Base-by-base conservation (phyloP, 1,140 invertebrate genomes). In the Chironomus tepperi region DNA sequence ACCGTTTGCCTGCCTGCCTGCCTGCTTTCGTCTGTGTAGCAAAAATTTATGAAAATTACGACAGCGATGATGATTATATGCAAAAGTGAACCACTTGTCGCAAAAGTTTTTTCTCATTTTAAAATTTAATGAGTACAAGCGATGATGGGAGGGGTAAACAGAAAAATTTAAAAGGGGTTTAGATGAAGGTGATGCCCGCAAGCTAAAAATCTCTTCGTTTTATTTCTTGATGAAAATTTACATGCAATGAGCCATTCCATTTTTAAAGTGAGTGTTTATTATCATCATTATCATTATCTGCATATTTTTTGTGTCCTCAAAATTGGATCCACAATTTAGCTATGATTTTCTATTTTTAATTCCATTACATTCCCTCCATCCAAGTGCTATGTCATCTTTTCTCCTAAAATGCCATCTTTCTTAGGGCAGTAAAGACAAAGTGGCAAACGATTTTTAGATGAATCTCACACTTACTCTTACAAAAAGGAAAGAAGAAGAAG, bases 81-180 rank as follows among this genome's bases (percentile, higher is more conserved):
- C 9, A 9, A 70, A 70, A 16, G 16, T 70, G 18, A 8, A 70
- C 65, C 65, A 70, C 65, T 70, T 70, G 65, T 70, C 16, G 65
- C 47, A 57, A 16, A 16, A 70, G 65, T 18, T 70, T 16, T 18
- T 70, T 19, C 16, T 21, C 65, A 70, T 70, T 21, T 70, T 18
- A 70, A 70, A 70, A 21, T 19, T 70, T 57, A 57, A 57, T 70
- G 65, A 70, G 18, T 21, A n/a, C 12, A 19, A 21, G 18, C 9
- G 65, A 70, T 21, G 65, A 70, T 70, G 65, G 65, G n/a, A 57
- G 2, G 9, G 47, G 47, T 70, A 18, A 70, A 70, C n/a, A 21
- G n/a, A n/a, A n/a, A 70, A 7, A 19, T 70, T 70, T 15, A 15
- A 18, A 19, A 70, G 10, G 43, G 47, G 47, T 57, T 57, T n/a